phyloP scores from a whole-genome alignment of 2,797 vertebrate genomes.

The Phataginus tetradactyla region DNA sequence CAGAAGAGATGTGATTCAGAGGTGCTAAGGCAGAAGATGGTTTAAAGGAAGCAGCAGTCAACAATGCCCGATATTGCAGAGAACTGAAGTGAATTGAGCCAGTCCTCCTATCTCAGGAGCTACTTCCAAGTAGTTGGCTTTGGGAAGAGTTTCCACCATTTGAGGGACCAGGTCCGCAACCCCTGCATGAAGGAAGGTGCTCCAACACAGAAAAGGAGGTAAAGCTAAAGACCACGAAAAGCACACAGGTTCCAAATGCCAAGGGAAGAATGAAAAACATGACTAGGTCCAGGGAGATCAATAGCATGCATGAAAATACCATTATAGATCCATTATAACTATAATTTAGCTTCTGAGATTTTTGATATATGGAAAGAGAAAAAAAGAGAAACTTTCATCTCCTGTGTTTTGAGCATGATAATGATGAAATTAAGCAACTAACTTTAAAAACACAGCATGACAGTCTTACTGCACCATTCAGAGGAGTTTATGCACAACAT shows the following conservation, averaged over 20 bases:
- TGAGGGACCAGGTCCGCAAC: neutral
- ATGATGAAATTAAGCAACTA: slow-evolving; percentile 13
- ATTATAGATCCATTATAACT: neutral
- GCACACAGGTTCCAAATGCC: neutral
- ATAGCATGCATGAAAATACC: neutral
- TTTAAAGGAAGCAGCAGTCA: neutral
- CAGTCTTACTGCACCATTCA: neutral
- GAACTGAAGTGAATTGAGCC: neutral
- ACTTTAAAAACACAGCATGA: neutral
- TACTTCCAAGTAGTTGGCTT: neutral
- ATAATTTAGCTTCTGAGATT: neutral
- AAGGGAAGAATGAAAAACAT: neutral
- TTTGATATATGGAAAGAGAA: neutral
- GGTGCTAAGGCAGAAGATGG: neutral
- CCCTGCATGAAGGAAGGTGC: neutral
- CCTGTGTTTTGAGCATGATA: neutral
- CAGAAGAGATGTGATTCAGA: neutral
- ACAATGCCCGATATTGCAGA: neutral
- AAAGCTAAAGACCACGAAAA: neutral
- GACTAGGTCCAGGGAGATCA: neutral
- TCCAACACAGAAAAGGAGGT: neutral
- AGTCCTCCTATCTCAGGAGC: neutral
- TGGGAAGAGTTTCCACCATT: neutral
- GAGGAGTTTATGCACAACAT: neutral
- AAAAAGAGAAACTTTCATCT: neutral